phyloP scores from a whole-genome alignment of 2,113 vertebrate genomes.

The Lophochroa leadbeateri region DNA sequence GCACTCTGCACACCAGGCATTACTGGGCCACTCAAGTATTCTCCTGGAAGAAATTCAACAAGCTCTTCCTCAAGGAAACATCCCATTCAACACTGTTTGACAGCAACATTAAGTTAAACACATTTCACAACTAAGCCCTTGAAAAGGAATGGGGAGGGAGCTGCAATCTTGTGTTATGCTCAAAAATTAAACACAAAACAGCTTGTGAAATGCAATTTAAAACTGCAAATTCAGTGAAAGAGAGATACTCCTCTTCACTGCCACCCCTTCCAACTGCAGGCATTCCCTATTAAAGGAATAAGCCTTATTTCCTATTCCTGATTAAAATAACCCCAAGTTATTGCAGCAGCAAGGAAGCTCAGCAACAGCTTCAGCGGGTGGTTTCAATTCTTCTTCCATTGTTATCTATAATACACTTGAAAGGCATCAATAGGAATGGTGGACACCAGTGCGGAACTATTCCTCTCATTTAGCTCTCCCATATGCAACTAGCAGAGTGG shows the following conservation, averaged over 20 bases:
- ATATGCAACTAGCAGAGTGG: neutral
- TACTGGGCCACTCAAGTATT: neutral
- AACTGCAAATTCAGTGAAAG: neutral
- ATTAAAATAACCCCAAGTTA: neutral
- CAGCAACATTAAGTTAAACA: neutral
- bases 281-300: neutral
- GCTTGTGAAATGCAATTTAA: neutral
- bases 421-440: neutral
- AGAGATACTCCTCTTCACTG: neutral
- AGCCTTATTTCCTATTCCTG: neutral
- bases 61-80: neutral
- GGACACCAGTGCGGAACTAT: neutral
- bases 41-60: neutral
- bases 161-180: neutral
- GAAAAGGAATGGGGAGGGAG: neutral
- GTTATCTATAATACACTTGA: neutral
- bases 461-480: neutral
- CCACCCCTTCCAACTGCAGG: neutral
- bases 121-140: neutral
- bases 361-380: neutral
- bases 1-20: neutral
- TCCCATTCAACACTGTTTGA: neutral
- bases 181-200: neutral
- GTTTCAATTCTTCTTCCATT: neutral
- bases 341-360: neutral